phyloP scores from a whole-genome alignment of 2,888 invertebrate genomes.

The Acleris laterana region DNA sequence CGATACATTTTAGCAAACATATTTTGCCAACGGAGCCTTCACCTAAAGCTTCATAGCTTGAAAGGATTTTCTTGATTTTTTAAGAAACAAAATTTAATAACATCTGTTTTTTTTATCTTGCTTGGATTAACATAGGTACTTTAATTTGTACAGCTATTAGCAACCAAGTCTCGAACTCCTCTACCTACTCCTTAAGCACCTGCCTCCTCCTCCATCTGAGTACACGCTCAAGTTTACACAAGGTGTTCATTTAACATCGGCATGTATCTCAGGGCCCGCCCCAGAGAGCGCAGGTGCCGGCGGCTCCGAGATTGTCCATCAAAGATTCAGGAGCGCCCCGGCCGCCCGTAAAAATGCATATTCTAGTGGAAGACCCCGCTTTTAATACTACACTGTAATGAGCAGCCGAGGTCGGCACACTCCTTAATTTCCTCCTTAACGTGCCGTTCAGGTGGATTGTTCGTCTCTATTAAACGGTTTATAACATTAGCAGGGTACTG shows the following conservation, averaged over 20 bases:
- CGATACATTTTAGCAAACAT: no score
- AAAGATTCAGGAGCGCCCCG: slow-evolving; percentile 76
- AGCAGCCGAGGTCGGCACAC: slow-evolving; percentile 73
- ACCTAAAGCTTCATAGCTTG: no score
- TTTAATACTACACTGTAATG: slow-evolving; percentile 79
- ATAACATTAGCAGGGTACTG: slow-evolving; percentile 56
- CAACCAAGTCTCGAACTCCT: no score
- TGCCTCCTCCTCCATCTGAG: no score
- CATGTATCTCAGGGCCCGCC: slow-evolving; percentile 48
- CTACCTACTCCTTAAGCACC: no score
- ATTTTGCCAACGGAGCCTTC: no score
- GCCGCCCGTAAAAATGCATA: slow-evolving; percentile 82
- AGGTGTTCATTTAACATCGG: slow-evolving; percentile 5
- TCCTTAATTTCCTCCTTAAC: slow-evolving; percentile 78
- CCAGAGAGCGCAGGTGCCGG: slow-evolving; percentile 42
- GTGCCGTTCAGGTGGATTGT: slow-evolving; percentile 71
- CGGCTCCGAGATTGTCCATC: slow-evolving; percentile 75
- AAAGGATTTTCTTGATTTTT: no score
- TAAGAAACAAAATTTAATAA: no score
- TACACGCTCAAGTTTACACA: neutral
- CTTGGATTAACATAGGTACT: no score
- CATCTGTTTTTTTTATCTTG: no score
- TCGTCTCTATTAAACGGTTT: slow-evolving; percentile 67
- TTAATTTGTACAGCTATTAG: no score
- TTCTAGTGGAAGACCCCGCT: slow-evolving; percentile 74